Conservation (phyloP, 2,797 vertebrate species). For the Balearica regulorum region DNA sequence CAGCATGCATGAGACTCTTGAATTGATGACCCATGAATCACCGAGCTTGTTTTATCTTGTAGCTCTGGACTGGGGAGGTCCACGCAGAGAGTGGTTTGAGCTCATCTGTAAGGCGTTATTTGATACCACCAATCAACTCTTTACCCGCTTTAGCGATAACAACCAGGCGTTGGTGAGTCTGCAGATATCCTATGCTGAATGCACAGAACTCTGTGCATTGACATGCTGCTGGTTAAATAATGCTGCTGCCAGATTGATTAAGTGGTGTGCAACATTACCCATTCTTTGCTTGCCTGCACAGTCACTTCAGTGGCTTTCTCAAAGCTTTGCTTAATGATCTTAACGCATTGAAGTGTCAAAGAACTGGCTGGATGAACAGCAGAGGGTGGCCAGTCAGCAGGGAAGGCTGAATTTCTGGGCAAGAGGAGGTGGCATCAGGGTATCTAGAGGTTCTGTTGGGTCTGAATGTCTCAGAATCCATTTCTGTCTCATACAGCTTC, state of each 20-base stretch:
- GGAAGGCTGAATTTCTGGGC: neutral
- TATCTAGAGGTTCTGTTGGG: neutral
- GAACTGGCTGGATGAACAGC: neutral
- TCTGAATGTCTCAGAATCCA: neutral
- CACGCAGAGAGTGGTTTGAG: conserved; percentile 98
- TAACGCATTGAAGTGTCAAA: neutral
- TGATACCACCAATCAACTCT: conserved; percentile 93
- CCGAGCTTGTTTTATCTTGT: conserved; percentile 51
- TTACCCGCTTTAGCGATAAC: conserved; percentile 95
- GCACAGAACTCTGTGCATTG: neutral
- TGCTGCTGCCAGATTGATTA: neutral
- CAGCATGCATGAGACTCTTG: neutral
- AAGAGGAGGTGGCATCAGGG: neutral
- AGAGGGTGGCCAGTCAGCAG: neutral
- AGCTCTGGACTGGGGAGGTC: conserved; percentile 99
- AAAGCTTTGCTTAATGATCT: neutral
- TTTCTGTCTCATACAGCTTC: neutral
- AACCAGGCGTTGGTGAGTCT: conserved; percentile 93
- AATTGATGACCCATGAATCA: neutral
- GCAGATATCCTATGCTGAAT: neutral
- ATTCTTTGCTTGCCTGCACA: neutral
- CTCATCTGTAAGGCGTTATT: conserved; percentile 94
- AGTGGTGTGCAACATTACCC: neutral
- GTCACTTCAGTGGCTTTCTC: neutral
- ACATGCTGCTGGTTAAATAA: neutral